Evolutionary conservation across 2,797 vertebrate species (phyloP).

Genomic region (Poecilia gillii): DNA sequence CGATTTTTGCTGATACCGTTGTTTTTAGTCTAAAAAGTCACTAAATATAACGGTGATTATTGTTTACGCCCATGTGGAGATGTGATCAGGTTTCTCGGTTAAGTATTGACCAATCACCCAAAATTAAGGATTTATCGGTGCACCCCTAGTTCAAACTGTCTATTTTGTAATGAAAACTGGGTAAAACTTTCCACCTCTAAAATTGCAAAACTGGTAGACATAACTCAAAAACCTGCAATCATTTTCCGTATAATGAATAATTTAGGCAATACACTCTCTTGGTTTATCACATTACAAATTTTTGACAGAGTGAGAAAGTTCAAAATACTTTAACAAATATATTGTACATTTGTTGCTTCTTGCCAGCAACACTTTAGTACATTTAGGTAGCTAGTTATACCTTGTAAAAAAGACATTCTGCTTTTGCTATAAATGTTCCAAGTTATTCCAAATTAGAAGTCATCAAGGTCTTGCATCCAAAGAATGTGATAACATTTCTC

Average conservation of each 20-base stretch:
- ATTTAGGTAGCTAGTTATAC: not conserved
- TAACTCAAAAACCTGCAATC: not conserved
- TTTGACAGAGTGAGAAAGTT: not conserved
- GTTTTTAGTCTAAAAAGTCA: not conserved
- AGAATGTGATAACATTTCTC: conserved; percentile 9
- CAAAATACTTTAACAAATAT: not conserved
- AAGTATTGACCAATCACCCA: no score
- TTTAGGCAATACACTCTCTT: not conserved
- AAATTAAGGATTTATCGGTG: not conserved
- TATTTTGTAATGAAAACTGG: not conserved
- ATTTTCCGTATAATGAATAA: not conserved
- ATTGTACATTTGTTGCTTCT: not conserved
- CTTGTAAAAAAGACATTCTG: not conserved
- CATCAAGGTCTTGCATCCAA: not conserved
- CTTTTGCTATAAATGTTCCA: not conserved
- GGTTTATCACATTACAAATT: not conserved
- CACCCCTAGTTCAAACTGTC: not conserved
- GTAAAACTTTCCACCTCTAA: not conserved
- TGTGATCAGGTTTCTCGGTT: no score
- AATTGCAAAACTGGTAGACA: not conserved
- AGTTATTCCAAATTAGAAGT: not conserved
- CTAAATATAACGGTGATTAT: no score
- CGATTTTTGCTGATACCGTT: not conserved
- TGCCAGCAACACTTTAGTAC: not conserved
- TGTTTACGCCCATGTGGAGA: no score